Evolutionary conservation across 2,888 invertebrate genomes (phyloP).

Genomic region (Drosophila kanekoi): DNA sequence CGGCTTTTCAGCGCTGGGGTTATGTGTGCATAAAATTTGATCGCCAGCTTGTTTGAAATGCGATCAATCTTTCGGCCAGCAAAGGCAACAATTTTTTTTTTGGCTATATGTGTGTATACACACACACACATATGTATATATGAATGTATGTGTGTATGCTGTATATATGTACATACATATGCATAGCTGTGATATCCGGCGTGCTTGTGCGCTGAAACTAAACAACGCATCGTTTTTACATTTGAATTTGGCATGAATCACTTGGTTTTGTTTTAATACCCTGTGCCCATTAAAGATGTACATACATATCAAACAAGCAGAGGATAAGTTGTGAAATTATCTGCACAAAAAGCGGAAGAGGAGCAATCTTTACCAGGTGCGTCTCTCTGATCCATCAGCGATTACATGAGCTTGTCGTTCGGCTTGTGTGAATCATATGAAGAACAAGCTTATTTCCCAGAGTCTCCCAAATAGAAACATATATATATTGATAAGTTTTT

Average conservation of each 20-base stretch:
- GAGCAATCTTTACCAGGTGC: too few species aligned
- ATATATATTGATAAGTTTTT: too few species aligned
- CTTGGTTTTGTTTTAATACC: constrained; percentile 37
- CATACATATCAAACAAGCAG: neutral
- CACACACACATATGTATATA: neutral
- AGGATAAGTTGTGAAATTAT: constrained; percentile 6
- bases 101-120: neutral
- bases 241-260: constrained; percentile 69
- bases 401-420: too few species aligned
- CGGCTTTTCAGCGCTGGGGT: constrained; percentile 45
- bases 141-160: neutral
- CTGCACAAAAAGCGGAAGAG: neutral
- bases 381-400: too few species aligned
- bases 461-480: too few species aligned
- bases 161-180: constrained; percentile 12
- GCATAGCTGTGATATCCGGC: constrained; percentile 47
- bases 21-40: constrained; percentile 52
- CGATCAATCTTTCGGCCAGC: constrained; percentile 59
- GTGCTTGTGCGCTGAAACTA: constrained; percentile 46
- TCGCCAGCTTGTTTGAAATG: constrained; percentile 59
- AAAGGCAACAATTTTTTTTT: constrained; percentile 36
- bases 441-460: too few species aligned
- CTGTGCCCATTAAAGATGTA: constrained; percentile 17
- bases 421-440: too few species aligned
- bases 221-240: constrained; percentile 68